Evolutionary conservation across 2,888 invertebrate genomes (phyloP).

Genomic region (Chrysotoxum bicinctum): DNA sequence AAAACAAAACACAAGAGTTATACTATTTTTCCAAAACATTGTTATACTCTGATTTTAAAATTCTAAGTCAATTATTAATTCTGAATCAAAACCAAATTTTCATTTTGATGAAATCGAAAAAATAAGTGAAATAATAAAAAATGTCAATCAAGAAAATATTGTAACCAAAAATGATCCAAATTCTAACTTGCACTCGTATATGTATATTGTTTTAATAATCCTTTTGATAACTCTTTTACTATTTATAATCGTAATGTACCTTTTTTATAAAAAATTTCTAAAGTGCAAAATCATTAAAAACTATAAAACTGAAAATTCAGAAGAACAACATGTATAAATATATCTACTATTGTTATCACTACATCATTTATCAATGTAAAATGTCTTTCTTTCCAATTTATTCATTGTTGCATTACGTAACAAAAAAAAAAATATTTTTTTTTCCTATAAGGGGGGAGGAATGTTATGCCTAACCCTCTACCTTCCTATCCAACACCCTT

Average conservation of each 20-base stretch:
- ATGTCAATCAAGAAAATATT: neutral
- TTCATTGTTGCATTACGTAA: too few species aligned
- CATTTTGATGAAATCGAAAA: constrained; percentile 12
- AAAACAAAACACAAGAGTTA: neutral
- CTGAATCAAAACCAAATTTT: neutral
- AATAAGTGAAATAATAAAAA: constrained; percentile 1
- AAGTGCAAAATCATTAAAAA: neutral
- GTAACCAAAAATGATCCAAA: neutral
- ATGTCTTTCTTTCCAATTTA: too few species aligned
- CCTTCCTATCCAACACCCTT: too few species aligned
- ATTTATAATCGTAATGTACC: neutral
- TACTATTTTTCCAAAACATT: neutral
- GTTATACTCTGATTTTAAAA: neutral
- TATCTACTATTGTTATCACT: too few species aligned
- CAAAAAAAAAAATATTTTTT: too few species aligned
- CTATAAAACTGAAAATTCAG: too few species aligned
- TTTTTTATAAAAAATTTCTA: neutral
- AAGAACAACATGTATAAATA: too few species aligned
- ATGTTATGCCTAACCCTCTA: too few species aligned
- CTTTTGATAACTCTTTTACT: neutral
- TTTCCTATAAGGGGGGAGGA: too few species aligned
- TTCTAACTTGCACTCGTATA: neutral
- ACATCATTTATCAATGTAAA: too few species aligned
- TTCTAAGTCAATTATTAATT: neutral
- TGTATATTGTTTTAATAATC: neutral